A percentile compares a stretch with the other conserved stretches of the same genome.
These are phyloP conservation scores for Silurus glanis DNA, from an alignment of 2,113 vertebrate genomes.

Conservation along the genomic window DNA sequence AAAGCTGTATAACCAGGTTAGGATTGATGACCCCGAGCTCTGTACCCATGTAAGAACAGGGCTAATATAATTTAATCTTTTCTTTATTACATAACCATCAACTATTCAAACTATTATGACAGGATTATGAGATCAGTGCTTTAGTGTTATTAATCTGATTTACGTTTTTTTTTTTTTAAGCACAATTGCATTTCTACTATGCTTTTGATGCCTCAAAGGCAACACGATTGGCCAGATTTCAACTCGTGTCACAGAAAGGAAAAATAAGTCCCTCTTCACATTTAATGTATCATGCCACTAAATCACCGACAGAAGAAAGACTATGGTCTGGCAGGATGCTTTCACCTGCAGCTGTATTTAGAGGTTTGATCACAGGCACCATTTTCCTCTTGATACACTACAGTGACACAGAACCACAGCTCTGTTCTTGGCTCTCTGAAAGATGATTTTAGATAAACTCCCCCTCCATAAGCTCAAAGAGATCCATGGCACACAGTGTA, in stretches of 20 bases:
- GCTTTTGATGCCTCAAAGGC: constrained; percentile 30
- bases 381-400: not conserved
- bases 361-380: constrained; percentile 35
- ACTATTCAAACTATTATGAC: constrained; percentile 14
- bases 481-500: constrained; percentile 9
- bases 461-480: not conserved
- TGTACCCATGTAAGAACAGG: constrained; percentile 4
- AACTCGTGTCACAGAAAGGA: constrained; percentile 22
- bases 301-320: constrained; percentile 36
- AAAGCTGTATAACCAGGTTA: constrained; percentile 22
- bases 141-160: constrained; percentile 27
- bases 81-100: constrained; percentile 31
- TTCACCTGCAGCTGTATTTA: constrained; percentile 34
- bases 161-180: constrained; percentile 4
- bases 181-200: constrained; percentile 17
- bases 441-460: constrained; percentile 19
- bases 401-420: not conserved
- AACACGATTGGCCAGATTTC: constrained; percentile 16
- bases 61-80: constrained; percentile 9
- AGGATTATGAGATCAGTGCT: constrained; percentile 32
- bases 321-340: constrained; percentile 17
- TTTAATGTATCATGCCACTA: constrained; percentile 8
- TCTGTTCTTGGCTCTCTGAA: constrained; percentile 16
- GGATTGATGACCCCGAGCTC: constrained; percentile 24
- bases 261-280: constrained; percentile 34